Evolutionary conservation across 1,140 invertebrate species (phyloP).

Genomic region (Drosophila pachea): DNA sequence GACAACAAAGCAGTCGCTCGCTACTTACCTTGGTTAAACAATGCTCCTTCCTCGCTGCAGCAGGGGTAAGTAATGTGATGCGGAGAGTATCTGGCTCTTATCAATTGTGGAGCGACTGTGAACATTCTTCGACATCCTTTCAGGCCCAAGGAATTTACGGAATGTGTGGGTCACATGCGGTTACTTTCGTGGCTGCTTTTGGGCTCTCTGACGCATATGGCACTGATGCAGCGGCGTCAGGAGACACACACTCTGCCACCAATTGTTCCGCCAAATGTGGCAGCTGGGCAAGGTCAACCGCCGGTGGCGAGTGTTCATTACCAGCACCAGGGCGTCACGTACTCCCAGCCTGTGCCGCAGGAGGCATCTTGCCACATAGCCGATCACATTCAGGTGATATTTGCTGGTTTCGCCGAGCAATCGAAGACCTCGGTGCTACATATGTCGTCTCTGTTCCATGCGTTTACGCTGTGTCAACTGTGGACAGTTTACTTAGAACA

Average conservation of each 20-base stretch:
- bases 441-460: constrained; percentile 93
- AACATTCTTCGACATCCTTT: constrained; percentile 69
- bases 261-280: constrained; percentile 31
- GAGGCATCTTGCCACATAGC: constrained; percentile 97
- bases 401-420: constrained; percentile 98
- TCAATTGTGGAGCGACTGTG: neutral
- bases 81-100: too few species aligned
- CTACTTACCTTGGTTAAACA: constrained; percentile 96
- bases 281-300: constrained; percentile 38
- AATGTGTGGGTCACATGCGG: constrained; percentile 96
- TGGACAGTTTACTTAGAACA: constrained; percentile 99
- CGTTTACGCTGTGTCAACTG: constrained; percentile 91
- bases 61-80: constrained; percentile 82
- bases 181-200: constrained; percentile 96
- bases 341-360: constrained; percentile 94
- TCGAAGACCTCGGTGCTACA: constrained; percentile 93
- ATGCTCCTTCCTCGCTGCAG: constrained; percentile 89
- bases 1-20: constrained; percentile 91
- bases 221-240: constrained; percentile 77
- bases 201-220: constrained; percentile 93
- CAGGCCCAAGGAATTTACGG: constrained; percentile 94
- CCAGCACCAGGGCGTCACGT: constrained; percentile 73
- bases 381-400: constrained; percentile 96
- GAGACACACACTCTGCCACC: constrained; percentile 62
- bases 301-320: constrained; percentile 59